These are phyloP conservation scores for Molorchus minor DNA, from an alignment of 2,888 invertebrate genomes.

Conservation along the genomic window DNA sequence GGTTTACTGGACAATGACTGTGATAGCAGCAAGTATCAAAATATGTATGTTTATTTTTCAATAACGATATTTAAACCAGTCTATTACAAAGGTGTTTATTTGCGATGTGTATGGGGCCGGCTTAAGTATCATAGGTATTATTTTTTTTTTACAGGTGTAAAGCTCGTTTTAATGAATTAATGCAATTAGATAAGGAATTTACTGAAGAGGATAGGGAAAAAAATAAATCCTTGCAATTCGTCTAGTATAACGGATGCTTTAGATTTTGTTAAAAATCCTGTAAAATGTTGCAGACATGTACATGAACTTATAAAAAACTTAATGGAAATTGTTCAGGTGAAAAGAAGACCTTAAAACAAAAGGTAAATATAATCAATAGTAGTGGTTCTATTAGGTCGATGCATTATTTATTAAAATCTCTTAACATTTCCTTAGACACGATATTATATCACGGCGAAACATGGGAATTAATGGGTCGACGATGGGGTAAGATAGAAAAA, in stretches of 20 bases:
- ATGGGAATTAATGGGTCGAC: constrained; percentile 96
- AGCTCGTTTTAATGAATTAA: constrained; percentile 89
- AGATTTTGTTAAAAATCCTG: constrained; percentile 96
- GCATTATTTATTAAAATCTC: background rate
- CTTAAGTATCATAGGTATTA: too few species aligned
- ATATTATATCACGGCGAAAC: constrained; percentile 97
- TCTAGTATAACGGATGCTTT: constrained; percentile 90
- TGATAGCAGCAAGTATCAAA: constrained; percentile 94
- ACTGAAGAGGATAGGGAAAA: constrained; percentile 82
- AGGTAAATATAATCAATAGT: constrained; percentile 65
- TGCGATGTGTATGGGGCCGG: too few species aligned
- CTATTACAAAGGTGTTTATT: too few species aligned
- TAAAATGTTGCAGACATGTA: constrained; percentile 90
- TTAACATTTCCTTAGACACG: constrained; percentile 70
- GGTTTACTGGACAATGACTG: constrained; percentile 98
- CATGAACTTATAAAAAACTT: constrained; percentile 87
- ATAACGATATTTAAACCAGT: background rate
- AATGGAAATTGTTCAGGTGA: constrained; percentile 83
- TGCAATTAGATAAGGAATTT: constrained; percentile 91
- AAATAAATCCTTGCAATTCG: constrained; percentile 92
- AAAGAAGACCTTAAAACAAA: constrained; percentile 91
- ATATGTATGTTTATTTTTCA: constrained; percentile 78
- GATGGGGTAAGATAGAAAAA: constrained; percentile 98
- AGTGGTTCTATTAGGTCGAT: too few species aligned
- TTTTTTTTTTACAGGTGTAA: constrained; percentile 91